These are phyloP conservation scores for Subanguina moxae DNA, from an alignment of 1,140 invertebrate species.

Conservation along the genomic window DNA sequence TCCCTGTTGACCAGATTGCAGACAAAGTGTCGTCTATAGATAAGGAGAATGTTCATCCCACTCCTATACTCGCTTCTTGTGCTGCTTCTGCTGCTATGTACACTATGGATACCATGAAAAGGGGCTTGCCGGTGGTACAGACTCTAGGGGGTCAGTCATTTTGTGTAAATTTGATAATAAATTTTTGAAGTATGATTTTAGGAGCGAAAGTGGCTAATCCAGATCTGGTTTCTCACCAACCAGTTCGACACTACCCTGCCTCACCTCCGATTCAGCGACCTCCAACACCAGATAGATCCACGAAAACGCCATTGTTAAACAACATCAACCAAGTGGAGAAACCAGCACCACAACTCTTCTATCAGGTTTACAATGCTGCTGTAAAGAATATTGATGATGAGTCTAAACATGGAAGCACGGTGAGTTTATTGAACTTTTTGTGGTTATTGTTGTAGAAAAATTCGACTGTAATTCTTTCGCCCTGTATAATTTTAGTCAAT, in stretches of 20 bases:
- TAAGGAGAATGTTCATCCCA: too few relatives aligned
- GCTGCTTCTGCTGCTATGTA: constrained; percentile 1
- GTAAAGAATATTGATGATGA: neutral
- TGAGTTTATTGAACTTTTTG: too few relatives aligned
- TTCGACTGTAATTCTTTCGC: too few relatives aligned
- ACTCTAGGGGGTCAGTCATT: neutral
- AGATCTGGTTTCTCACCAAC: neutral
- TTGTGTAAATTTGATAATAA: too few relatives aligned
- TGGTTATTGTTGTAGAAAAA: too few relatives aligned
- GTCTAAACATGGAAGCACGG: neutral
- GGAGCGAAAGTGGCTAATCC: too few relatives aligned
- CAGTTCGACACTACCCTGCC: neutral
- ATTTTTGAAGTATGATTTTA: too few relatives aligned
- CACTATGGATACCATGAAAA: neutral
- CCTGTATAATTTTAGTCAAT: too few relatives aligned
- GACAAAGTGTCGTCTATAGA: too few relatives aligned
- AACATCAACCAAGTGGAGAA: neutral
- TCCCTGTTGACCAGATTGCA: neutral
- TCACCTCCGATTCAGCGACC: neutral
- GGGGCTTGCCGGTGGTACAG: neutral
- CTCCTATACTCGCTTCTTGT: too few relatives aligned
- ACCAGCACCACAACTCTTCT: neutral
- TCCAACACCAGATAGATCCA: neutral
- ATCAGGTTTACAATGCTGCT: neutral
- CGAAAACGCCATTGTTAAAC: neutral